Conservation (phyloP, 92 coral and sea anemone species). For the Epizoanthus fatuus region DNA sequence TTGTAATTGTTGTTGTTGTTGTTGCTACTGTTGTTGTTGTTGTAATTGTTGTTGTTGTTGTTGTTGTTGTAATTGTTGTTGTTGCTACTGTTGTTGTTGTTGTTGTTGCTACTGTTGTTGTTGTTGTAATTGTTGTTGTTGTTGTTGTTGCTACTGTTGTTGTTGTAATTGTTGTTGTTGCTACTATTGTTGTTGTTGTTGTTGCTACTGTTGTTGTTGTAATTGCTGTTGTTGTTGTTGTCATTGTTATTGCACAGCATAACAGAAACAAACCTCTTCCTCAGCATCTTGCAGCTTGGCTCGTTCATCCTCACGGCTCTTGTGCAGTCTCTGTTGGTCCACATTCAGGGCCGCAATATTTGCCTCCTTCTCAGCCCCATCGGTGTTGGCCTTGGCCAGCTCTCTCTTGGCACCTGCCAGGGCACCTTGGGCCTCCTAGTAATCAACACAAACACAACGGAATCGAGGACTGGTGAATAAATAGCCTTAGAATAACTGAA, state of each 20-base stretch:
- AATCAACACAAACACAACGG: background rate
- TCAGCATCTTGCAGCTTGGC: conserved; percentile 66
- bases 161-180: too few relatives aligned
- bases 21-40: too few relatives aligned
- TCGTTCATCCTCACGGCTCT: conserved; percentile 72
- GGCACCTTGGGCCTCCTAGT: conserved; percentile 82
- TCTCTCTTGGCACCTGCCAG: conserved; percentile 72
- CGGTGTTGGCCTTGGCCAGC: conserved; percentile 77
- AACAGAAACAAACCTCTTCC: conserved; percentile 80
- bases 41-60: too few relatives aligned
- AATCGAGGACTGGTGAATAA: background rate
- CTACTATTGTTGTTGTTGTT: too few relatives aligned
- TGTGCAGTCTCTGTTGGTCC: conserved; percentile 80
- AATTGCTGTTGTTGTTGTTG: background rate
- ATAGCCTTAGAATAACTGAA: background rate
- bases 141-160: too few relatives aligned
- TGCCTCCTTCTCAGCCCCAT: conserved; percentile 92
- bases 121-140: too few relatives aligned
- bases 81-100: too few relatives aligned
- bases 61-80: too few relatives aligned
- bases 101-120: too few relatives aligned
- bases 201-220: too few relatives aligned
- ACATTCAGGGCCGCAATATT: conserved; percentile 81
- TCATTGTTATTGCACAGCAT: too few relatives aligned
- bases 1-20: too few relatives aligned